Evolutionary conservation across 2,888 invertebrate species (phyloP).

Genomic region (Odontocerum albicorne): DNA sequence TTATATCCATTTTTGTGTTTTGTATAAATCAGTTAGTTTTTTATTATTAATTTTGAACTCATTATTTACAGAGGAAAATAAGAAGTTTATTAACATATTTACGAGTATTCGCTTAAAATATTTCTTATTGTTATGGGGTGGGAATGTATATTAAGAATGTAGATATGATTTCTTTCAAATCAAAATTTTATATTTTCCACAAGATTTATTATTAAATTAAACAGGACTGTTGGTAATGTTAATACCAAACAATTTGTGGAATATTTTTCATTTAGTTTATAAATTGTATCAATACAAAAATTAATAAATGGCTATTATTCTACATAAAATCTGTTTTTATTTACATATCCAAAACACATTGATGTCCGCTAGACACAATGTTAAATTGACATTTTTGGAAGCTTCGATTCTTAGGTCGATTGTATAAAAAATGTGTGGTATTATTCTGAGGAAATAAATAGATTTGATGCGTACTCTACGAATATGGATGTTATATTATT

Average conservation of each 20-base stretch:
- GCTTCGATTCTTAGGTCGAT: too few species aligned
- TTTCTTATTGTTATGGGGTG: conserved; percentile 14
- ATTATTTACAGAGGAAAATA: neutral
- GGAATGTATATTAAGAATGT: conserved; percentile 23
- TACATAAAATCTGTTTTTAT: conserved; percentile 16
- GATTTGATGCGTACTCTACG: too few species aligned
- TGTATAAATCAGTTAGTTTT: too few species aligned
- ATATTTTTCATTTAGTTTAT: conserved; percentile 25
- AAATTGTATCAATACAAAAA: conserved; percentile 31
- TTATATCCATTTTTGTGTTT: too few species aligned
- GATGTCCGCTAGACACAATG: too few species aligned
- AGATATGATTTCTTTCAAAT: conserved; percentile 22
- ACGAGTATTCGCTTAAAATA: conserved; percentile 14
- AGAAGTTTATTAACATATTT: conserved; percentile 13
- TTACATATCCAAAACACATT: too few species aligned
- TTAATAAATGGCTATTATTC: conserved; percentile 33
- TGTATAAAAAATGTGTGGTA: too few species aligned
- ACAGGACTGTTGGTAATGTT: conserved; percentile 7
- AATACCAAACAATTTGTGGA: conserved; percentile 22
- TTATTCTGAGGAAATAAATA: too few species aligned
- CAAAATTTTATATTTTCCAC: conserved; percentile 13
- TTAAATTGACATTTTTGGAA: too few species aligned
- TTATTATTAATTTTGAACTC: too few species aligned
- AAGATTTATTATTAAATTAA: conserved; percentile 10
- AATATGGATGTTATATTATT: too few species aligned